phyloP scores from a whole-genome alignment of 2,888 invertebrate genomes.

The Balanococcus diminutus region DNA sequence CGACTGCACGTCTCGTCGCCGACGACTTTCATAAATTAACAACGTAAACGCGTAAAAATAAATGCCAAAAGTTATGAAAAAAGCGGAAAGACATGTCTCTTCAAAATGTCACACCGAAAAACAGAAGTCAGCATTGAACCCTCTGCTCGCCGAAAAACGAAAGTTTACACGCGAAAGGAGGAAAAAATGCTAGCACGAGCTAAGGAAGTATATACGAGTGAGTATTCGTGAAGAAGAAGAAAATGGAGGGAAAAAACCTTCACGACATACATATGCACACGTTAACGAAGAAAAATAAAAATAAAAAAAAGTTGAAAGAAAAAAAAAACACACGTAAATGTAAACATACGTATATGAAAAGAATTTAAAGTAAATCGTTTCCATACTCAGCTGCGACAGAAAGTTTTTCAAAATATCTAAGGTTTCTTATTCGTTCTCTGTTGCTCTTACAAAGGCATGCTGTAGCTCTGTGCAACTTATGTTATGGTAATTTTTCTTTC shows the following conservation, averaged over 20 bases:
- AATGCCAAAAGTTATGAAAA: conserved; percentile 36
- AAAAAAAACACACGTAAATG: conserved; percentile 9
- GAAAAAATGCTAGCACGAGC: neutral
- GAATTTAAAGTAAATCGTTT: conserved; percentile 46
- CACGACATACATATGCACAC: neutral
- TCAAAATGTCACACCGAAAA: conserved; percentile 25
- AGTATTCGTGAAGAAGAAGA: neutral
- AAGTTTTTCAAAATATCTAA: conserved; percentile 32
- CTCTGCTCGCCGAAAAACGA: neutral
- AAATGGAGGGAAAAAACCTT: neutral
- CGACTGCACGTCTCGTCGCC: neutral
- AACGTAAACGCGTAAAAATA: conserved; percentile 26
- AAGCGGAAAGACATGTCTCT: conserved; percentile 26
- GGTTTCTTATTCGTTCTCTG: neutral
- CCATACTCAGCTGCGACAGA: conserved; percentile 31
- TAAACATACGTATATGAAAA: conserved; percentile 43
- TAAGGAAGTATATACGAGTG: too few relatives aligned
- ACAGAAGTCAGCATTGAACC: neutral
- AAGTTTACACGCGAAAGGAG: conserved; percentile 14
- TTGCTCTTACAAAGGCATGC: neutral
- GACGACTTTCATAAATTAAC: conserved; percentile 4
- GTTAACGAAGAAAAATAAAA: conserved; percentile 28
- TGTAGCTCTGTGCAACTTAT: conserved; percentile 10
- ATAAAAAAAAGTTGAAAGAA: neutral
- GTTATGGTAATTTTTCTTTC: conserved; percentile 44